These are phyloP conservation scores for Antennarius striatus DNA, from an alignment of 2,113 vertebrate species.

Conservation along the genomic window DNA sequence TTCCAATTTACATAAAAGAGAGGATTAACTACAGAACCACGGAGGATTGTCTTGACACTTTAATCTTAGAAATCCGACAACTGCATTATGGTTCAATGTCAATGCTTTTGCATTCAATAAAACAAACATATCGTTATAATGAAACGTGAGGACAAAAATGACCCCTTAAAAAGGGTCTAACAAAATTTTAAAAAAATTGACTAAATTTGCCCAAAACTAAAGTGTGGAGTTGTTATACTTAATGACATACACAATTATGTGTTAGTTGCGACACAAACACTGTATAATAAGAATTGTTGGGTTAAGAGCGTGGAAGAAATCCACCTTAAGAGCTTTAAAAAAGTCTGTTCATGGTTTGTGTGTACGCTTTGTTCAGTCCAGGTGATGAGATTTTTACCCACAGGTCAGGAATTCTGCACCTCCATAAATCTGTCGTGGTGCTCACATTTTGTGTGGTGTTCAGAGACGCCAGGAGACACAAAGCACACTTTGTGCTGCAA, in stretches of 20 bases:
- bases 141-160: neutral
- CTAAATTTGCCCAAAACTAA: too few species aligned
- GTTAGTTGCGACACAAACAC: too few species aligned
- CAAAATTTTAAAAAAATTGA: too few species aligned
- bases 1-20: conserved; percentile 8
- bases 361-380: conserved; percentile 24
- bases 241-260: neutral
- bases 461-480: conserved; percentile 36
- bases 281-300: too few species aligned
- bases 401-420: conserved; percentile 46
- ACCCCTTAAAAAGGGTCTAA: neutral
- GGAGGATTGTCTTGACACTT: neutral
- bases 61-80: neutral
- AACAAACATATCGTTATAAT: too few species aligned
- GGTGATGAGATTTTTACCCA: conserved; percentile 33
- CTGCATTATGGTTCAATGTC: neutral
- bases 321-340: neutral
- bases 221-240: neutral
- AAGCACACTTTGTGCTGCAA: conserved; percentile 37
- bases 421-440: conserved; percentile 49
- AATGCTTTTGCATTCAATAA: neutral
- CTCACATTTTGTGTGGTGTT: conserved; percentile 7
- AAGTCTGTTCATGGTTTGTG: conserved; percentile 9
- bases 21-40: neutral
- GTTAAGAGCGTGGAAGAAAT: neutral